Evolutionary conservation across 2,888 invertebrate genomes (phyloP).

Genomic region (Exephanes ischioxanthus): DNA sequence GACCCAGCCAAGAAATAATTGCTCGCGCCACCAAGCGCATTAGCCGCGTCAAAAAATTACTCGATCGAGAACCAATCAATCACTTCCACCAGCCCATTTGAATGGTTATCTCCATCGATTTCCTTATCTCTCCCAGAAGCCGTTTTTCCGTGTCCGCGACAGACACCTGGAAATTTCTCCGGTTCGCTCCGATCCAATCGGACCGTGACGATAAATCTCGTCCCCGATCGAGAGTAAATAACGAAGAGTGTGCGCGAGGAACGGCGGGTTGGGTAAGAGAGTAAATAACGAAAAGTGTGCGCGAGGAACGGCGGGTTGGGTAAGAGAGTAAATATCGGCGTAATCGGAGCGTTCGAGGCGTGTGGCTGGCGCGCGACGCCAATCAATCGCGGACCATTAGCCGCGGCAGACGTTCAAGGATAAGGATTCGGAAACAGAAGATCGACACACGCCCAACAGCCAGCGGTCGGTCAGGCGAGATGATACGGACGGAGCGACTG

Average conservation of each 20-base stretch:
- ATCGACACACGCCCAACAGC: not conserved
- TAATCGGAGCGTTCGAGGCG: constrained; percentile 37
- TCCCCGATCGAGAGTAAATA: not conserved
- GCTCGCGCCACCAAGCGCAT: not conserved
- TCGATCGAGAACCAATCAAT: not conserved
- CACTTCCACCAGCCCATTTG: not conserved
- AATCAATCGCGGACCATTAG: constrained; percentile 77
- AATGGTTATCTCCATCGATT: not conserved
- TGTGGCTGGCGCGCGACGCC: constrained; percentile 75
- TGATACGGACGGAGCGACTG: constrained; percentile 26
- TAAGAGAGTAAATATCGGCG: not conserved
- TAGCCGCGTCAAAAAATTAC: not conserved
- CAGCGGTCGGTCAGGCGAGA: not conserved
- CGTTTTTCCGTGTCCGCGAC: not conserved
- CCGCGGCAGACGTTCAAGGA: constrained; percentile 47
- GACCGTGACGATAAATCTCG: not conserved
- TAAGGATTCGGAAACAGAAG: constrained; percentile 73
- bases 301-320: not conserved
- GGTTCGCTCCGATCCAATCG: not conserved
- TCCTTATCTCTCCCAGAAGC: not conserved
- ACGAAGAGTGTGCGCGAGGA: constrained; percentile 16
- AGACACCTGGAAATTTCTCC: not conserved
- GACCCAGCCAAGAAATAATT: not conserved
- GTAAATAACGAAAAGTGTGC: not conserved
- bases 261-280: not conserved